Base-by-base conservation (phyloP, 2,888 invertebrate species). In the Eupithecia tripunctaria region DNA sequence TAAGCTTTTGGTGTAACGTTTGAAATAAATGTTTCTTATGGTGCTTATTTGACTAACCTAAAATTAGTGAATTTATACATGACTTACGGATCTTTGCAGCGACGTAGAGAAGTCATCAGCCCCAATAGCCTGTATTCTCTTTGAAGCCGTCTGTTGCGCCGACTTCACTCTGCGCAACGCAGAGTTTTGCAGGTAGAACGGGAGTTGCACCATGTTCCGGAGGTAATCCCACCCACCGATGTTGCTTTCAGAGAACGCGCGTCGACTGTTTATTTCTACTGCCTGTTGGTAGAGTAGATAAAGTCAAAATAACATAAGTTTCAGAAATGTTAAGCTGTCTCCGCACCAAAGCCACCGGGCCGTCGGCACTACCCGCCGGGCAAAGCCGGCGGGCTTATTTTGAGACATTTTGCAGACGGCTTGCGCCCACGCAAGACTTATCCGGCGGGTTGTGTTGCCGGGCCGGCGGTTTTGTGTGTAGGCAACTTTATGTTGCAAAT, bases 101-200 rank as follows among this genome's bases (percentile, higher is more conserved):
- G 94, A 91, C 0, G 94, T 88, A n/a, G 93, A 88, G 78, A 94
- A 90, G 78, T 94, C 96, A 71, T 96, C 96, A 0, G 93, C 93
- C 66, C 93, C 91, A 70, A 95, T 85, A 62, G 94, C 84, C 74
- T 92, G 95, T 77, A 95, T 88, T 25, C 94, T 85, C 51, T 83
- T 88, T 5, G 95, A 89, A 0, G 98, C 97, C 0, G 97, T 97
- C 88, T 97, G 97, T 89, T 98, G 98, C 0, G 98, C 98, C 8
- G 96, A 95, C 89, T 98, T 98, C 2, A 98, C 98, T 82, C 98
- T 97, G 1, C 99, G 95, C 75, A 99, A 91, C 14, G 99, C 99
- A 0, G 99, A 98, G 93, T 99, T 99, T 95, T 99, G 99, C 73
- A 99, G 95, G 90, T 98, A 99, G 93, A 99, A 99, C 0, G 99